A percentile compares a stretch with the other conserved stretches of the same genome.
Evolutionary conservation across 2,113 vertebrate species (phyloP).

Genomic region (Silurus glanis): DNA sequence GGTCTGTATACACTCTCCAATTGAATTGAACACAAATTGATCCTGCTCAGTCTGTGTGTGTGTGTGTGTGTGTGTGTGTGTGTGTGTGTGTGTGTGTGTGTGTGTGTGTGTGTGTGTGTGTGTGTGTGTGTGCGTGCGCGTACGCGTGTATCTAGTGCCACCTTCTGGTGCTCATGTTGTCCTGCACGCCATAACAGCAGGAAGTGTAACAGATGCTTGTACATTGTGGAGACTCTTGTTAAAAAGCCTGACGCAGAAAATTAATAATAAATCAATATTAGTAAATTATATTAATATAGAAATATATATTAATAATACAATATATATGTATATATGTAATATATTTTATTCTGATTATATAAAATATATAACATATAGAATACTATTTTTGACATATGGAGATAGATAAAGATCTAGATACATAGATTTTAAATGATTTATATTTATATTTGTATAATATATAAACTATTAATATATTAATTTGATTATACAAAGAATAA

Average conservation of each 20-base stretch:
- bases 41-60: neutral
- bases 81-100: neutral
- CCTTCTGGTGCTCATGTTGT: constrained; percentile 62
- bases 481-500: neutral
- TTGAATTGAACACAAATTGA: neutral
- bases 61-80: neutral
- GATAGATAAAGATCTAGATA: no score
- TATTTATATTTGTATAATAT: no score
- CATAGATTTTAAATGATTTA: no score
- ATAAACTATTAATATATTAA: no score
- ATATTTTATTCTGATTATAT: no score
- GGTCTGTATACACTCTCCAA: no score
- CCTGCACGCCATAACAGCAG: constrained; percentile 7
- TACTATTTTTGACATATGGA: no score
- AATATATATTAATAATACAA: no score
- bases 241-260: neutral
- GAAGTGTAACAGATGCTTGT: neutral
- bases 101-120: neutral
- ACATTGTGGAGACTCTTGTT: neutral
- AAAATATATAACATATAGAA: no score
- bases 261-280: neutral
- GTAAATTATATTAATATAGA: neutral
- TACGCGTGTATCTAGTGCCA: constrained; percentile 55
- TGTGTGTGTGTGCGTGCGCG: neutral
- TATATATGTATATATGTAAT: no score